Evolutionary conservation across 2,888 invertebrate species (phyloP).

Genomic region (Euplagia quadripunctaria): DNA sequence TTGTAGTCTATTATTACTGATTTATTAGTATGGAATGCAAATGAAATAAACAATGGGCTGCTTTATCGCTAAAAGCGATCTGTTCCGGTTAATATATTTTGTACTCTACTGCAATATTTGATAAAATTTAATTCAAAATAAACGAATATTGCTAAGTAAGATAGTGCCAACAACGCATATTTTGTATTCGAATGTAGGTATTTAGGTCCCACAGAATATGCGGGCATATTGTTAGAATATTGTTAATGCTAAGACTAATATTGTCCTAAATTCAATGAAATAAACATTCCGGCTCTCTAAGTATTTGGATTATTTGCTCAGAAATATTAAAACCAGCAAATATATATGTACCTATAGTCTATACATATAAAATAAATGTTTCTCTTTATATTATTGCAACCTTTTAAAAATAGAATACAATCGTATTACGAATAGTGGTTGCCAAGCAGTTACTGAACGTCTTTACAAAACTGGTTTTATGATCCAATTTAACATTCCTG

Average conservation of each 20-base stretch:
- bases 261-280: neutral
- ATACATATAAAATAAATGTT: neutral
- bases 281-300: neutral
- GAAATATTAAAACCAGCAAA: neutral
- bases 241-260: neutral
- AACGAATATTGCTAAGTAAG: neutral
- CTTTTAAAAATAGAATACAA: neutral
- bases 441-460: neutral
- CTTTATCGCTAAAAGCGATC: slow-evolving; percentile 1
- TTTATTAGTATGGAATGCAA: too few relatives aligned
- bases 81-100: slow-evolving; percentile 3
- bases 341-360: too few relatives aligned
- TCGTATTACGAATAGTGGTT: neutral
- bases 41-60: neutral
- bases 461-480: slow-evolving; percentile 13
- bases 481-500: slow-evolving; percentile 15
- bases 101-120: neutral
- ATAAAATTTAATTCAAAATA: neutral
- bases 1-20: too few relatives aligned
- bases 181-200: neutral
- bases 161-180: neutral
- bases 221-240: neutral
- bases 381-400: neutral
- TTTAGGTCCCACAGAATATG: neutral
- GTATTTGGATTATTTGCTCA: neutral